These are phyloP conservation scores for Oryzias curvinotus DNA, from an alignment of 2,113 vertebrate genomes.

Conservation along the genomic window DNA sequence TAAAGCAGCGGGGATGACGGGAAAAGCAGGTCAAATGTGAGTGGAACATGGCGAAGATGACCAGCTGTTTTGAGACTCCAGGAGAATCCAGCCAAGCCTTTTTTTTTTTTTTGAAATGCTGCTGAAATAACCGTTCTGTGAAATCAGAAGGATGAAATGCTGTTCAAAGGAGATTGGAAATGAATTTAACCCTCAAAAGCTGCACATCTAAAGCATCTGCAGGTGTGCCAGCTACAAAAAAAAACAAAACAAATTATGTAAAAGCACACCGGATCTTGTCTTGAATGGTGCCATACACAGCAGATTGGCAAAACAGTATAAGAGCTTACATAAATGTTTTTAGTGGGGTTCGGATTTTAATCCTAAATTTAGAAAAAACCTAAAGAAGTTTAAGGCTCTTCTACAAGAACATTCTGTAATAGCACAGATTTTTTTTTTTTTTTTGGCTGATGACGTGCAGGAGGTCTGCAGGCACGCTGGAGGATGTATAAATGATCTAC, in stretches of 20 bases:
- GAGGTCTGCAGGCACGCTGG: not conserved
- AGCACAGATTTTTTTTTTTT: not conserved
- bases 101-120: constrained; percentile 12
- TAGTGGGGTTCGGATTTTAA: not conserved
- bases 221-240: no score
- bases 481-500: no score
- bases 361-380: not conserved
- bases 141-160: no score
- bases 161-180: not conserved
- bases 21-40: not conserved
- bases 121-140: not conserved
- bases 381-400: constrained; percentile 2
- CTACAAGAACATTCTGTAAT: not conserved
- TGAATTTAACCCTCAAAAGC: not conserved
- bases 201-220: no score
- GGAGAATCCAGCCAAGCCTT: constrained; percentile 2
- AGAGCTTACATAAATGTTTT: not conserved
- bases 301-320: not conserved
- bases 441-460: not conserved
- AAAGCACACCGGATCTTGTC: no score
- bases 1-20: not conserved
- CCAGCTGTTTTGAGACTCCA: constrained; percentile 3
- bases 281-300: not conserved
- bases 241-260: no score
- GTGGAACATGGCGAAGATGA: constrained; percentile 2